Conservation (phyloP, 2,888 invertebrate species). For the Prenolepis imparis region DNA sequence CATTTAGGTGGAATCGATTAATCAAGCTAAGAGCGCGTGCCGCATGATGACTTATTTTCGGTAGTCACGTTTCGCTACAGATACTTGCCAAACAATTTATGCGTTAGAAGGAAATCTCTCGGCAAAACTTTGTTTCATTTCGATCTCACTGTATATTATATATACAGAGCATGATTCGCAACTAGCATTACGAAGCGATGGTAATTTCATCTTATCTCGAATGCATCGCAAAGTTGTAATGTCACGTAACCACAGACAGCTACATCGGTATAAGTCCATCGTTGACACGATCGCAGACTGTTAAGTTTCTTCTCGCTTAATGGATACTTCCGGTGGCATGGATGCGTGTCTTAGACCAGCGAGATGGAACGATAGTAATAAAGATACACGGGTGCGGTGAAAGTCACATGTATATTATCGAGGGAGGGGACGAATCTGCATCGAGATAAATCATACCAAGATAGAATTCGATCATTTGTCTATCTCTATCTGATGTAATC, state of each 20-base stretch:
- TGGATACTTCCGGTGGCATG: constrained; percentile 70
- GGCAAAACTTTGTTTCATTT: neutral
- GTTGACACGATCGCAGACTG: constrained; percentile 47
- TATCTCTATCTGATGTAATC: neutral
- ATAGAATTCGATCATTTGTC: constrained; percentile 37
- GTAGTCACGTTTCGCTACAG: neutral
- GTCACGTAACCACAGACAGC: constrained; percentile 6
- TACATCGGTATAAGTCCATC: neutral
- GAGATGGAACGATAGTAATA: constrained; percentile 56
- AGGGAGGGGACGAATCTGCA: constrained; percentile 19
- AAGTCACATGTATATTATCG: constrained; percentile 18
- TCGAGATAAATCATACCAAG: constrained; percentile 30
- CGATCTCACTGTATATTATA: neutral
- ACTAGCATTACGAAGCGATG: neutral
- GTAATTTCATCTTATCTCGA: constrained; percentile 5
- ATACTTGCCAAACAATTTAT: neutral
- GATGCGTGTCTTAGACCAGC: constrained; percentile 51
- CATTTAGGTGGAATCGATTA: constrained; percentile 81
- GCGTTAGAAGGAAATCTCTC: neutral
- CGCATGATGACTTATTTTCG: constrained; percentile 45
- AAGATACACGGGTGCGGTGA: constrained; percentile 31
- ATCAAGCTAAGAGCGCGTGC: constrained; percentile 71
- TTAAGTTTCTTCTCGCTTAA: constrained; percentile 69
- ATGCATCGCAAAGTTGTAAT: constrained; percentile 15
- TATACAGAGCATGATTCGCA: neutral